Evolutionary conservation across 1,140 invertebrate species (phyloP).

Genomic region (Cyclargus thomasi): DNA sequence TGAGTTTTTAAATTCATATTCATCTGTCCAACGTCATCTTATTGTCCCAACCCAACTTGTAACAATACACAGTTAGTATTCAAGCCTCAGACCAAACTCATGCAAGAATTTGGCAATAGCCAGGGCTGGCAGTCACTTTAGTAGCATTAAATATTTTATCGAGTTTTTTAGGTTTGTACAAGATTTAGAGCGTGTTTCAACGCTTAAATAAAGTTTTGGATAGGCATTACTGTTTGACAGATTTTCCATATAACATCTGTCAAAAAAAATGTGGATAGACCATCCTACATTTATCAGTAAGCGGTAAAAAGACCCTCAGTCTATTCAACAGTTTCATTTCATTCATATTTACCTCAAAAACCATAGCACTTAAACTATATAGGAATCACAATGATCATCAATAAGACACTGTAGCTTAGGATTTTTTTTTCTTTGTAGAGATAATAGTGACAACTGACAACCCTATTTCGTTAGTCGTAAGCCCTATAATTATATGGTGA

Average conservation of each 20-base stretch:
- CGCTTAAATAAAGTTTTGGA: too few relatives aligned
- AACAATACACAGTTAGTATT: background rate
- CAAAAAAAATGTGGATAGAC: too few relatives aligned
- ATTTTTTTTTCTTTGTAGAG: too few relatives aligned
- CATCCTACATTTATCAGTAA: too few relatives aligned
- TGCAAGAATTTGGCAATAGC: background rate
- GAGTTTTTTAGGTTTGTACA: background rate
- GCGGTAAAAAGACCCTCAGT: too few relatives aligned
- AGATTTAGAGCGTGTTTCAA: background rate
- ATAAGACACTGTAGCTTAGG: too few relatives aligned
- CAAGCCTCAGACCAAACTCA: background rate
- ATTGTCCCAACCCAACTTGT: background rate
- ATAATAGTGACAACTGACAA: background rate
- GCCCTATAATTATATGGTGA: slow-evolving; percentile 7
- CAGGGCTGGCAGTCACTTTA: background rate
- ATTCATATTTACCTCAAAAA: too few relatives aligned
- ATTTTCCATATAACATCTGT: too few relatives aligned
- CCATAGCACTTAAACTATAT: too few relatives aligned
- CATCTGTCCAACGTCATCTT: background rate
- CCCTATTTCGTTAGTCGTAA: background rate
- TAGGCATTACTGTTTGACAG: too few relatives aligned
- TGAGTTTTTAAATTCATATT: background rate
- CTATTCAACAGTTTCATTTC: too few relatives aligned
- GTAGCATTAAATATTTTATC: too few relatives aligned
- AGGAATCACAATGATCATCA: background rate